Evolutionary conservation across 2,888 invertebrate genomes (phyloP), one percentile per base, ranked within the genome.

Genomic region (Leptinotarsa rubiginosa): DNA sequence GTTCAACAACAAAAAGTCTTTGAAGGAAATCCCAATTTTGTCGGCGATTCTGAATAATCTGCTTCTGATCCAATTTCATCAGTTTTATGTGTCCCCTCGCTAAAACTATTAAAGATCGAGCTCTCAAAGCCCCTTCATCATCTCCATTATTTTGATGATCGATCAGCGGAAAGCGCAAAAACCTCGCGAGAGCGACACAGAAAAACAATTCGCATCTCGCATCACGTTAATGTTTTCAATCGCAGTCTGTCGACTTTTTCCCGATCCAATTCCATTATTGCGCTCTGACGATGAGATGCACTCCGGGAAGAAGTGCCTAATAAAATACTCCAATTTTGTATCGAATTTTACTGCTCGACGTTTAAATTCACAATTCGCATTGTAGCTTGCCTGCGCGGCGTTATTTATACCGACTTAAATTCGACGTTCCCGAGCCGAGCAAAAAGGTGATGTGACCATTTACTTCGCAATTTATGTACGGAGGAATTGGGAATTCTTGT

Each of bases 241-340:
- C 70, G 64, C 31, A 69, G 69, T 73, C 72, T 64, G 62, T 54
- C 54, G 75, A 73, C 72, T 70, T 75, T 75, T 75, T 75, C 69
- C 72, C 72, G 66, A 73, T 73, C 66, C 75, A 72, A 75, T 75
- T 75, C 72, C 75, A 75, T 75, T 75, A 75, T 74, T 73, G 72
- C 65, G 62, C 64, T 56, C 54, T 54, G 64, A 66, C 70, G 68
- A 69, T 62, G 75, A 70, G 75, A 75, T 75, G 75, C 75, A 75
- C 75, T 75, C 66, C 67, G 50, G 56, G 47, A 47, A 62, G 59
- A 75, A 75, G 75, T 73, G 67, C 66, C 72, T 52, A 66, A 75
- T 73, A 70, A 70, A 75, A 75, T 72, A 70, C 75, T 65, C 69
- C 75, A 75, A 72, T 72, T 72, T 67, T 72, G 69, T 75, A 73